Evolutionary conservation across 37 sponge, comb jelly and placozoan genomes (phyloP), one percentile per base, ranked within the genome.

Genomic region (Cladorhizidae sp.): DNA sequence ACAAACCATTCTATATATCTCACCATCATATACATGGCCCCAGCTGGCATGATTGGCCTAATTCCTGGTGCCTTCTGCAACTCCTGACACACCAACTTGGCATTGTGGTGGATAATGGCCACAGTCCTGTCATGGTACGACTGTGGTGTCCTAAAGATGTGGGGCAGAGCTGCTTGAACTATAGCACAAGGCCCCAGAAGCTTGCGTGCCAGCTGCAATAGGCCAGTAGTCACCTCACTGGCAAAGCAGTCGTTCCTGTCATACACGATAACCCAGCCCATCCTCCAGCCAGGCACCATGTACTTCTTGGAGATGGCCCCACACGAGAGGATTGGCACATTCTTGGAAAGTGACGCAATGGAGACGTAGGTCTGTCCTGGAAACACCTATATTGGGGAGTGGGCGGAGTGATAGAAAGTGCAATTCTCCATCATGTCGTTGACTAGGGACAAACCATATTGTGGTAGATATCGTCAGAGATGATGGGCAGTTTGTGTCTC

Each of bases 11-110:
- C 9, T 12, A 9, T 45, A 45, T 14, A 6, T 18, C 38, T 71
- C 43, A 98, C 91, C 99, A 98, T 96, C 74, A 94, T 87, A 84
- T 96, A 98, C 93, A 98, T 93, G 23, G 96, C 85, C 63, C 94
- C 99, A 20, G 80, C 55, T 40, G 98, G 98, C 87, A 81, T 87
- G 54, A 96, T 64, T 2, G 94, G 96, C 3, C 28, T 67, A 17
- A 93, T 70, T 3, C 89, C 94, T 21, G 81, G 76, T 21, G 71
- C 80, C 23, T 75, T 31, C 6, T 57, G 49, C 49, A 97, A 69
- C 49, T 64, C 71, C 9, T 25, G 43, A 54, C 74, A 87, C 7
- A 82, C 70, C 9, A 78, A 31, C 29, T 75, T 49, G 20, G 96
- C 91, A 83, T 85, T 88, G 39, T 20, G 64, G 33, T 86, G 50